Percentiles rank a stretch among this genome's conserved stretches.
Conservation (phyloP, 2,888 invertebrate species). For the Cancer borealis region DNA sequence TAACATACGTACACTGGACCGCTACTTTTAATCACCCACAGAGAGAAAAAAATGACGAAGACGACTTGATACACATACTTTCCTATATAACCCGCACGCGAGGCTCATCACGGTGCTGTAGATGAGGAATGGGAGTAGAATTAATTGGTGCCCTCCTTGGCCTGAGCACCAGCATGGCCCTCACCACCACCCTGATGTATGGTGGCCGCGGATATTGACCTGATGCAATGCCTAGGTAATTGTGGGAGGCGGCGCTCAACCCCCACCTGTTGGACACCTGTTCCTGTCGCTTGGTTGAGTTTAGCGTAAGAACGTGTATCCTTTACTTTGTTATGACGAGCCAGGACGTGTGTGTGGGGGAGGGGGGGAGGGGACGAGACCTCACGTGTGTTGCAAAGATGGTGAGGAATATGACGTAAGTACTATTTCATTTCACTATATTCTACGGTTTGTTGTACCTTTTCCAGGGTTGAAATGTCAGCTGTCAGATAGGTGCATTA, state of each 20-base stretch:
- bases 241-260: neutral
- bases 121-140: neutral
- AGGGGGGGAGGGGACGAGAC: neutral
- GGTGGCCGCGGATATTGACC: neutral
- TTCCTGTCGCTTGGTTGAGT: neutral
- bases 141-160: neutral
- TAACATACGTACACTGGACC: neutral
- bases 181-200: neutral
- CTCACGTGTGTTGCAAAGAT: neutral
- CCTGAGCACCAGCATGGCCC: conserved; percentile 24
- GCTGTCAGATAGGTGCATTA: neutral
- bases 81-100: neutral
- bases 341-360: neutral
- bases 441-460: neutral
- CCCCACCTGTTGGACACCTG: neutral
- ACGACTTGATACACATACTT: neutral
- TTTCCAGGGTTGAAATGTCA: neutral
- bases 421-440: neutral
- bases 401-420: neutral
- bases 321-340: neutral
- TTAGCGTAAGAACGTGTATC: neutral
- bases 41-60: neutral
- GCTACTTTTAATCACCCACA: neutral
- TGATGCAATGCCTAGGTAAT: neutral
- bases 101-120: neutral